phyloP scores from a whole-genome alignment of 2,113 vertebrate species.

The Malurus cyaneus region DNA sequence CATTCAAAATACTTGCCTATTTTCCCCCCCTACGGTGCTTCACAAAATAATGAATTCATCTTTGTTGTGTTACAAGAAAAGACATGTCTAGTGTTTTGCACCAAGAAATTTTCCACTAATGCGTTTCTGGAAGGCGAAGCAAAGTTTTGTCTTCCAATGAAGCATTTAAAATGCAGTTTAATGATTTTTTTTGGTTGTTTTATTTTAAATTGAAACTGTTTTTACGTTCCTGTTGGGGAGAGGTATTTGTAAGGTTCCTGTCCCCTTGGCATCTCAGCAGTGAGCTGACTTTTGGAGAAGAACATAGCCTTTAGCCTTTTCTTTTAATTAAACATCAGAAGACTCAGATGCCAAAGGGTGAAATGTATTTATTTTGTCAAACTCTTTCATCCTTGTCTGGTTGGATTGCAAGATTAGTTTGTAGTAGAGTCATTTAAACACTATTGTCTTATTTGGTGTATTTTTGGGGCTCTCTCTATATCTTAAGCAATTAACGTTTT shows the following conservation, averaged over 20 bases:
- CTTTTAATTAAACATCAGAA: constrained; percentile 70
- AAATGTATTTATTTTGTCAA: constrained; percentile 48
- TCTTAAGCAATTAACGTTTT: background rate
- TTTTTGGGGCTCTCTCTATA: background rate
- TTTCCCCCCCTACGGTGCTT: background rate
- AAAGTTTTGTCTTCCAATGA: constrained; percentile 44
- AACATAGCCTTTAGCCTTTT: constrained; percentile 60
- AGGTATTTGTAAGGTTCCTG: constrained; percentile 36
- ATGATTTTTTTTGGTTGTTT: constrained; percentile 53
- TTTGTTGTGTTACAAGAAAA: constrained; percentile 64
- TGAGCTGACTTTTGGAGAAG: constrained; percentile 7
- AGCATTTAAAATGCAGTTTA: constrained; percentile 65
- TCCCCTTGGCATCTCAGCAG: constrained; percentile 28
- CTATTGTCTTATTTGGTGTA: background rate
- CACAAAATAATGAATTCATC: constrained; percentile 59
- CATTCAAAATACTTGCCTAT: background rate
- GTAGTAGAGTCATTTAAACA: constrained; percentile 1
- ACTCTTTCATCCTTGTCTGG: constrained; percentile 8
- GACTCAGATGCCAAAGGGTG: constrained; percentile 16
- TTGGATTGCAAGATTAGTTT: constrained; percentile 18
- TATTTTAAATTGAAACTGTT: constrained; percentile 55
- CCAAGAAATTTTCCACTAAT: constrained; percentile 61
- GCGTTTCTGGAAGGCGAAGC: constrained; percentile 57
- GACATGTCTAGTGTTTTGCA: constrained; percentile 61
- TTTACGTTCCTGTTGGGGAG: constrained; percentile 9